Base-by-base conservation (phyloP, 2,113 vertebrate species). In the Sinosuthora webbiana region DNA sequence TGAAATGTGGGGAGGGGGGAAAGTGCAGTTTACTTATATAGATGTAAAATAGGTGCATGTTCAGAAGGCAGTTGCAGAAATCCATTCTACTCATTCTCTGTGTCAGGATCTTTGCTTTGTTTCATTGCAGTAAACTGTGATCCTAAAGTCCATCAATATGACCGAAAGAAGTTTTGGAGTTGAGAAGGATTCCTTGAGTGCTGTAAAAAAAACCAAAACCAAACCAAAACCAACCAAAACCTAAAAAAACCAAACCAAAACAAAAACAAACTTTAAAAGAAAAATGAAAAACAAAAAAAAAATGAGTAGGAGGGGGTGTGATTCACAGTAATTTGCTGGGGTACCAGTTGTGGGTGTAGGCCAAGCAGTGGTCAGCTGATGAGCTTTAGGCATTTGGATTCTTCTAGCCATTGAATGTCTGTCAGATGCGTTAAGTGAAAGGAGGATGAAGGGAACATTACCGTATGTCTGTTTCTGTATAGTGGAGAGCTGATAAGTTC, bases 91-190 rank as follows among this genome's bases (percentile, higher is more conserved):
- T 98, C 98, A 98, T 99, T 98, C 94, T 97, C 95, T 98, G 98
- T 99, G 98, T 98, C 98, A 99, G 99, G 99, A 98, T 98, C 98
- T 99, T 99, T 98, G 98, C 98, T 99, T 99, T 99, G 98, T 99
- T 98, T 99, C 99, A 99, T 99, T 99, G 98, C 98, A 99, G 99
- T 99, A 98, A 98, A 98, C 98, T 98, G 98, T 98, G 99, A 99
- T 98, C 98, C 98, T 99, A 99, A 99, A 99, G 98, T 98, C 98
- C 98, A 98, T 99, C 98, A 98, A 97, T 99, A 98, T 98, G 98
- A 98, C 98, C 98, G 98, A 98, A 98, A 95, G 97, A 98, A 98
- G 98, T 98, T 98, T 98, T 98, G 98, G 97, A 98, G 97, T 97
- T 97, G 97, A 98, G 97, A 96, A 98, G 97, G 97, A 98, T 97